These are phyloP conservation scores for Jaculus jaculus DNA, from an alignment of 2,113 vertebrate species.

Conservation along the genomic window DNA sequence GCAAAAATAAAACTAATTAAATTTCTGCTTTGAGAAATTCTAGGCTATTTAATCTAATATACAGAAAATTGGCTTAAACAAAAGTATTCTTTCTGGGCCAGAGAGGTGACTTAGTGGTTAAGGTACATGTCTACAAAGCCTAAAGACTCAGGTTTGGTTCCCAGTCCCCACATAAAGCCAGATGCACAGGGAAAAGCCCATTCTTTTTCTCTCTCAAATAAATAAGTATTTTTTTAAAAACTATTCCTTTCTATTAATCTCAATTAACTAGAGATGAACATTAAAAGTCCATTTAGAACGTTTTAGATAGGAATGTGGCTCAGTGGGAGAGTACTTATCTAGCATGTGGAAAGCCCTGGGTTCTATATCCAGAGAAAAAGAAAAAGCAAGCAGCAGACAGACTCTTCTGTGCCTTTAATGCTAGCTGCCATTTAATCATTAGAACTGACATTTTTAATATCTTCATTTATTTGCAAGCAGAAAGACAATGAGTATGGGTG, in stretches of 20 bases:
- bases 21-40: constrained; percentile 28
- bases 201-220: too few species aligned
- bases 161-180: too few species aligned
- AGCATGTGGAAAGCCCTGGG: not conserved
- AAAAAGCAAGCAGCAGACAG: not conserved
- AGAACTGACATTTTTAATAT: not conserved
- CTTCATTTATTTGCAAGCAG: too few species aligned
- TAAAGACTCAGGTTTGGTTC: too few species aligned
- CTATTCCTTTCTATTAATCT: not conserved
- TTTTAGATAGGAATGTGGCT: not conserved
- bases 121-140: too few species aligned
- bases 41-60: not conserved
- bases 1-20: constrained; percentile 72
- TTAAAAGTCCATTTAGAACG: not conserved
- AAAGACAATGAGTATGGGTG: too few species aligned
- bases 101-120: not conserved
- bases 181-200: too few species aligned
- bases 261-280: not conserved
- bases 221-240: too few species aligned
- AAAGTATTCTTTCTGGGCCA: constrained; percentile 1
- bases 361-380: too few species aligned
- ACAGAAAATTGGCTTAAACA: constrained; percentile 35
- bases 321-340: not conserved
- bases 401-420: constrained; percentile 23
- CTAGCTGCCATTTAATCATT: not conserved